Evolutionary conservation across 2,888 invertebrate species (phyloP).

Genomic region (Subacronicta megacephala): DNA sequence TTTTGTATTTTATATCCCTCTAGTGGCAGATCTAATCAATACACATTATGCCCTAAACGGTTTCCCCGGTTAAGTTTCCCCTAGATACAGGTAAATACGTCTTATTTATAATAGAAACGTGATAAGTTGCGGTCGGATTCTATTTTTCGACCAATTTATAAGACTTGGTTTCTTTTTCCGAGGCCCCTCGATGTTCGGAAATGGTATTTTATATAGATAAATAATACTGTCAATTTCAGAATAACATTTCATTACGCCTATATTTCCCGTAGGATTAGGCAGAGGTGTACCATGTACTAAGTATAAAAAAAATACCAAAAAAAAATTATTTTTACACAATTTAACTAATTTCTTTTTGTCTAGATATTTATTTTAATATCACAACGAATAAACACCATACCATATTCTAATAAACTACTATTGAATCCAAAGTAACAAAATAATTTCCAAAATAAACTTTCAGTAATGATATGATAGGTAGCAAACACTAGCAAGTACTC

Average conservation of each 20-base stretch:
- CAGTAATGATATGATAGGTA: conserved; percentile 6
- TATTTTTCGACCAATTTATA: conserved; percentile 57
- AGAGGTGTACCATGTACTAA: too few species aligned
- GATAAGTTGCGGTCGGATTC: conserved; percentile 55
- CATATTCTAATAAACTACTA: too few species aligned
- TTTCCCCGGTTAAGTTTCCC: conserved; percentile 43
- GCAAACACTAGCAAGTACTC: conserved; percentile 13
- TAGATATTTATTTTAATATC: too few species aligned
- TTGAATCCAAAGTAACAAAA: not conserved
- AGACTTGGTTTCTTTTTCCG: conserved; percentile 1
- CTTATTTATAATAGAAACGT: conserved; percentile 53
- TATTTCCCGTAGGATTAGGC: too few species aligned
- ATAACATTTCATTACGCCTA: too few species aligned
- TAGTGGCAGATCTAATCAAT: conserved; percentile 51
- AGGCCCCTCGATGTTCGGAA: not conserved
- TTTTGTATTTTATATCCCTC: conserved; percentile 55
- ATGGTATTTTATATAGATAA: not conserved
- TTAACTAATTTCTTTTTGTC: too few species aligned
- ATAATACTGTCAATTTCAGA: not conserved
- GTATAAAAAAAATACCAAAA: too few species aligned
- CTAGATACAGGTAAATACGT: conserved; percentile 55
- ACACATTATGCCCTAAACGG: conserved; percentile 53
- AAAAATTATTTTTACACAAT: too few species aligned
- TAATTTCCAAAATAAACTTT: not conserved
- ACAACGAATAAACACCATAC: too few species aligned